These are phyloP conservation scores for Euproctis similis DNA, from an alignment of 2,888 invertebrate genomes.

Conservation along the genomic window DNA sequence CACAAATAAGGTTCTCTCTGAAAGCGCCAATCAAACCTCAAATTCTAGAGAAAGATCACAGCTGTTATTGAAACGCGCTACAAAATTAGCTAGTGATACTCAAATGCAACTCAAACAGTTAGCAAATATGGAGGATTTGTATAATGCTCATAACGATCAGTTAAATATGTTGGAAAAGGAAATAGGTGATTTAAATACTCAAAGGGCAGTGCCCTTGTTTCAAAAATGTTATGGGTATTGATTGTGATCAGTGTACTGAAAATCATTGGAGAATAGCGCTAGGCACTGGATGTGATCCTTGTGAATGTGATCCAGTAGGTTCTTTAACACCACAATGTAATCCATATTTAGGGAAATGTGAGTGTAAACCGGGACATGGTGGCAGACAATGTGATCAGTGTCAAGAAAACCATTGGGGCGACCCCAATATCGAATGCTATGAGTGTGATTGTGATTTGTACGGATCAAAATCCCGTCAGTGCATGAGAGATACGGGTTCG, in stretches of 20 bases:
- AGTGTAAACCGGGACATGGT: conserved; percentile 92
- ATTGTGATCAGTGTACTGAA: conserved; percentile 91
- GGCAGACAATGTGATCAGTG: conserved; percentile 97
- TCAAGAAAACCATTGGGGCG: conserved; percentile 94
- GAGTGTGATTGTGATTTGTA: conserved; percentile 92
- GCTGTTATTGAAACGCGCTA: conserved; percentile 84
- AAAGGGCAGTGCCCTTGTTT: conserved; percentile 97
- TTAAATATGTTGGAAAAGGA: conserved; percentile 76
- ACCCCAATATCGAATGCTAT: conserved; percentile 90
- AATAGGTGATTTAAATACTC: conserved; percentile 77
- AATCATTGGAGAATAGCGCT: conserved; percentile 98
- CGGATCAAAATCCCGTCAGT: conserved; percentile 91
- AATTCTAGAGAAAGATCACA: conserved; percentile 87
- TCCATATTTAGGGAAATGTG: conserved; percentile 94
- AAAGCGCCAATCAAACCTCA: conserved; percentile 84
- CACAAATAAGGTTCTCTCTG: conserved; percentile 82
- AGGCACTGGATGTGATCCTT: conserved; percentile 94
- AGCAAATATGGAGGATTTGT: conserved; percentile 81
- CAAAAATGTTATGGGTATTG: conserved; percentile 91
- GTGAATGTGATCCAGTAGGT: conserved; percentile 94
- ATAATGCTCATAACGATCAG: conserved; percentile 78
- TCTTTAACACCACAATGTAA: conserved; percentile 88
- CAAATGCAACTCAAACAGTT: conserved; percentile 83
- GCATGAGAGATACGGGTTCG: conserved; percentile 92
- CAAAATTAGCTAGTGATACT: conserved; percentile 87